These are phyloP conservation scores for Cephonodes hylas DNA, from an alignment of 2,888 invertebrate genomes.

Conservation along the genomic window DNA sequence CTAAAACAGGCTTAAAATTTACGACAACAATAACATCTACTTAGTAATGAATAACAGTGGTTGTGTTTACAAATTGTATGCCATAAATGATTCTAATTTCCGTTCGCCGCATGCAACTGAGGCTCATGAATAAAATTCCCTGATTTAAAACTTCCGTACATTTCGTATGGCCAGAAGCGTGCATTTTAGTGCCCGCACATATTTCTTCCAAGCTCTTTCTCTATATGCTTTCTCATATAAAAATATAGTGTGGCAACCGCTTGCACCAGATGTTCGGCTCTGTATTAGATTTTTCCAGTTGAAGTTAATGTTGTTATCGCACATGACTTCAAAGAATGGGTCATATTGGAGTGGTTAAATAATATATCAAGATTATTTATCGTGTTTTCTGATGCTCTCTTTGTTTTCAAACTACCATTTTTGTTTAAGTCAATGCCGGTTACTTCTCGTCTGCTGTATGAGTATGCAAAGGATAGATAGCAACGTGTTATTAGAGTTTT, in stretches of 20 bases:
- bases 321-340: neutral
- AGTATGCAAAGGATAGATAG: no score
- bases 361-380: neutral
- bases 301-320: neutral
- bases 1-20: neutral
- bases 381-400: neutral
- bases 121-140: neutral
- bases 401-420: no score
- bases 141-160: neutral
- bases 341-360: neutral
- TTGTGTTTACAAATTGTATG: neutral
- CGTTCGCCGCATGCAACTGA: neutral
- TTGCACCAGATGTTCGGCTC: constrained; percentile 15
- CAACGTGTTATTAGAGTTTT: no score
- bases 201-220: constrained; percentile 2
- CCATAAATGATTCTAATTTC: neutral
- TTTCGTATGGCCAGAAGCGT: neutral
- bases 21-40: neutral
- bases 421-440: no score
- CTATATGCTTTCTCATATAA: constrained; percentile 8
- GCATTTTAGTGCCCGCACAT: constrained; percentile 9
- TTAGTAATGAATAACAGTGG: neutral
- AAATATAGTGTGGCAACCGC: constrained; percentile 10
- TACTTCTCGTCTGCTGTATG: no score
- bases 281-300: constrained; percentile 7